Evolutionary conservation across 2,888 invertebrate species (phyloP).

Genomic region (Drosophila kanekoi): DNA sequence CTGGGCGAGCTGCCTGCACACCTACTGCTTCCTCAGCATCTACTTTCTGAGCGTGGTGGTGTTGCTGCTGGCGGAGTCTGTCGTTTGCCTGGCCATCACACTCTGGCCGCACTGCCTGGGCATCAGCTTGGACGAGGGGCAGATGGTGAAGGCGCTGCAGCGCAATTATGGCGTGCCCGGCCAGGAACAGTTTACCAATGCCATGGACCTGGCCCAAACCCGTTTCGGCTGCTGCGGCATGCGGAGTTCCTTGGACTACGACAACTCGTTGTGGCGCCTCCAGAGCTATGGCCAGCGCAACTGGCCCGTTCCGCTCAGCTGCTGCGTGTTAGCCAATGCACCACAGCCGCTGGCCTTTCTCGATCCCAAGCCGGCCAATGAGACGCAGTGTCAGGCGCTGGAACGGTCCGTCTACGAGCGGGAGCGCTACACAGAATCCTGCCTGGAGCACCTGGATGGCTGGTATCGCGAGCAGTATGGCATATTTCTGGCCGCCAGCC

Average conservation of each 20-base stretch:
- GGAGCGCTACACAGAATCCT: slow-evolving; percentile 86
- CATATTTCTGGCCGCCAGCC: slow-evolving; percentile 88
- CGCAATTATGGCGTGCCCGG: slow-evolving; percentile 92
- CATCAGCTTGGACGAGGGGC: slow-evolving; percentile 88
- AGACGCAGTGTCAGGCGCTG: slow-evolving; percentile 88
- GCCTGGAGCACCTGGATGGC: slow-evolving; percentile 89
- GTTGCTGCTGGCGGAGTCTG: slow-evolving; percentile 89
- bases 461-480: slow-evolving; percentile 92
- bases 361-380: slow-evolving; percentile 91
- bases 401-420: slow-evolving; percentile 80
- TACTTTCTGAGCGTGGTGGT: slow-evolving; percentile 90
- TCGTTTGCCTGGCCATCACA: slow-evolving; percentile 89
- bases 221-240: slow-evolving; percentile 92
- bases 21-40: slow-evolving; percentile 90
- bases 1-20: slow-evolving; percentile 92
- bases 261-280: slow-evolving; percentile 92
- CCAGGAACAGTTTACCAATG: slow-evolving; percentile 89
- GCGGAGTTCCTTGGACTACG: slow-evolving; percentile 91
- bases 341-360: slow-evolving; percentile 87
- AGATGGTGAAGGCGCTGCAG: slow-evolving; percentile 90
- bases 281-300: slow-evolving; percentile 90
- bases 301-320: slow-evolving; percentile 89
- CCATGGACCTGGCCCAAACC: slow-evolving; percentile 92
- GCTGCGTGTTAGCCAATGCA: slow-evolving; percentile 88
- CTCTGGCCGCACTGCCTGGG: slow-evolving; percentile 93